Conservation (phyloP, 2,113 vertebrate species). For the human region DNA sequence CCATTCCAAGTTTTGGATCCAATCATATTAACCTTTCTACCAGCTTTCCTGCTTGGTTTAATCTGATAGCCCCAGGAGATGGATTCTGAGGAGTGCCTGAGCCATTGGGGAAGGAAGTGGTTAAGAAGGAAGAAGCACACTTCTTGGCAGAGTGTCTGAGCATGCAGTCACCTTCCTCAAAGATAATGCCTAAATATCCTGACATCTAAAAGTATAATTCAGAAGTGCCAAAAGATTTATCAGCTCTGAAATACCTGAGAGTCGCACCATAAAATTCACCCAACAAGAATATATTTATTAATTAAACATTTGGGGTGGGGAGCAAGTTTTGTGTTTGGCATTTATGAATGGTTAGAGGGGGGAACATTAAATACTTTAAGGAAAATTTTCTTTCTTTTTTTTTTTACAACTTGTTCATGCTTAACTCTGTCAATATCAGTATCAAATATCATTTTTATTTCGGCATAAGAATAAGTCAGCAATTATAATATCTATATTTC, state of each 20-base stretch:
- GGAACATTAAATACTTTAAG: background rate
- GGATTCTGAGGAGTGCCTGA: background rate
- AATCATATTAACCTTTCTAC: constrained; percentile 70
- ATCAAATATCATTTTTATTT: constrained; percentile 18
- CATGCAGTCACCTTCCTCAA: background rate
- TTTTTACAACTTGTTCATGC: background rate
- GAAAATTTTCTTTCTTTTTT: too few species aligned
- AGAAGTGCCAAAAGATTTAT: background rate
- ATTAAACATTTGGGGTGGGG: background rate
- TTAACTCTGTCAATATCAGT: background rate
- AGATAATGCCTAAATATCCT: background rate
- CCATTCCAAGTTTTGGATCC: constrained; percentile 58
- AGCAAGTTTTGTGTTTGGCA: background rate
- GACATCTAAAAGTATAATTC: background rate
- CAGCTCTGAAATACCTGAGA: background rate
- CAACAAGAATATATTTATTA: background rate
- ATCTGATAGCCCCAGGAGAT: constrained; percentile 64
- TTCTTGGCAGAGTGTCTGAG: constrained; percentile 17
- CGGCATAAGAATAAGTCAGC: background rate
- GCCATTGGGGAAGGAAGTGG: constrained; percentile 48
- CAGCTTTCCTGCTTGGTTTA: constrained; percentile 70
- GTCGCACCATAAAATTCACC: background rate
- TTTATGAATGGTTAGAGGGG: background rate
- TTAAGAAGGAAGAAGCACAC: background rate
- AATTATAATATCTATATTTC: constrained; percentile 22